Evolutionary conservation across 2,888 invertebrate genomes (phyloP).

Genomic region (Heliconius ismenius): DNA sequence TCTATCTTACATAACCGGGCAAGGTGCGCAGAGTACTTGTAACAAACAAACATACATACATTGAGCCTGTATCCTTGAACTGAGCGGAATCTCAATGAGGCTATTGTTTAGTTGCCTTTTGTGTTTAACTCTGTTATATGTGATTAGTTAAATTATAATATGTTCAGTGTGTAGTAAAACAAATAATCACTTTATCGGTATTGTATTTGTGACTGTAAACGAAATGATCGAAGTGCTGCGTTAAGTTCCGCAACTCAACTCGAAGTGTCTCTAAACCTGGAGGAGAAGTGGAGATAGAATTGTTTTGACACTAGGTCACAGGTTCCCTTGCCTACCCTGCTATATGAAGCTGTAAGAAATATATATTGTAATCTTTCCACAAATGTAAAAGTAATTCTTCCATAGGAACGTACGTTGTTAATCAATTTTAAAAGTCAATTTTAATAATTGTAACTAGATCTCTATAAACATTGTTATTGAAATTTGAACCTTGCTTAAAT

Average conservation of each 20-base stretch:
- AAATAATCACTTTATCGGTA: background rate
- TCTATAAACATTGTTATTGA: background rate
- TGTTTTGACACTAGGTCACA: too few species aligned
- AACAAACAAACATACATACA: background rate
- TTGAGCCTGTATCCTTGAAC: conserved; percentile 32
- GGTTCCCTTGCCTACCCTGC: too few species aligned
- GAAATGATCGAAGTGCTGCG: background rate
- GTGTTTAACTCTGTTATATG: conserved; percentile 3
- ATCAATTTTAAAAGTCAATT: conserved; percentile 7
- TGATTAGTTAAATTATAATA: too few species aligned
- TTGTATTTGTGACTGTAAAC: background rate
- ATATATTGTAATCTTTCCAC: background rate
- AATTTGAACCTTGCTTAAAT: background rate
- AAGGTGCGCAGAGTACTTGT: conserved; percentile 10
- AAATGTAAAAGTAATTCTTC: conserved; percentile 1
- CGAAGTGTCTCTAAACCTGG: too few species aligned
- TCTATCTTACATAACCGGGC: conserved; percentile 13
- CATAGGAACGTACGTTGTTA: background rate
- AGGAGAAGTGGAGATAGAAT: too few species aligned
- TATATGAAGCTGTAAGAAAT: background rate
- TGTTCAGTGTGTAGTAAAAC: background rate
- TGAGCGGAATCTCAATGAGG: conserved; percentile 23
- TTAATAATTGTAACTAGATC: conserved; percentile 18
- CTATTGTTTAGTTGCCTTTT: conserved; percentile 26
- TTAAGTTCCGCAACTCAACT: too few species aligned